Evolutionary conservation across 2,888 invertebrate genomes (phyloP).

Genomic region (Phorcus lineatus): DNA sequence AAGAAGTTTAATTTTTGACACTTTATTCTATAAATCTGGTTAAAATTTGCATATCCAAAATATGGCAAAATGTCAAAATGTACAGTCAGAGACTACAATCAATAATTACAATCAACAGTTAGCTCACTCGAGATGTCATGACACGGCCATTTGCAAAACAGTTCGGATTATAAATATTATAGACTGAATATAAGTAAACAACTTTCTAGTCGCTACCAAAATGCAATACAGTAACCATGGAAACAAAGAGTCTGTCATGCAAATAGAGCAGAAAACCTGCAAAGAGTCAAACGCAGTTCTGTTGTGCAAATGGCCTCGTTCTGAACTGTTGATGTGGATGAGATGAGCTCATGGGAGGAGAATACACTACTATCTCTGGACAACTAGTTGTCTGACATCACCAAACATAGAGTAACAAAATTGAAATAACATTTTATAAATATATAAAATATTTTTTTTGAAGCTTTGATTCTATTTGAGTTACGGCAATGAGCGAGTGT

Average conservation of each 20-base stretch:
- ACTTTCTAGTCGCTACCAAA: too few relatives aligned
- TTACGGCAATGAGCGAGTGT: not conserved
- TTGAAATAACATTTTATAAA: too few relatives aligned
- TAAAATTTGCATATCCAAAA: slow-evolving; percentile 38
- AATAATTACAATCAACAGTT: slow-evolving; percentile 19
- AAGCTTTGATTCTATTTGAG: not conserved
- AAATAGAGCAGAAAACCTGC: too few relatives aligned
- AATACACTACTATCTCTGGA: not conserved
- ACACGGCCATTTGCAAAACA: not conserved
- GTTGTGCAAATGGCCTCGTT: not conserved
- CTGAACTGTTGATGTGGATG: not conserved
- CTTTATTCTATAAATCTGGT: slow-evolving; percentile 31
- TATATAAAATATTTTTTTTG: not conserved
- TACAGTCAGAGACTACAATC: slow-evolving; percentile 26
- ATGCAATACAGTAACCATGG: too few relatives aligned
- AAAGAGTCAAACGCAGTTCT: too few relatives aligned
- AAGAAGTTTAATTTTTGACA: not conserved
- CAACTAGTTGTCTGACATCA: too few relatives aligned
- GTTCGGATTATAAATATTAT: not conserved
- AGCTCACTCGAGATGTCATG: not conserved
- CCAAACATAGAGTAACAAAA: too few relatives aligned
- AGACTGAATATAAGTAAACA: too few relatives aligned
- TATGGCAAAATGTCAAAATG: slow-evolving; percentile 38
- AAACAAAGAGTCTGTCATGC: too few relatives aligned
- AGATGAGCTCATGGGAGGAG: not conserved